Conservation (phyloP, 2,797 vertebrate genomes). For the Onychomys leucogaster region DNA sequence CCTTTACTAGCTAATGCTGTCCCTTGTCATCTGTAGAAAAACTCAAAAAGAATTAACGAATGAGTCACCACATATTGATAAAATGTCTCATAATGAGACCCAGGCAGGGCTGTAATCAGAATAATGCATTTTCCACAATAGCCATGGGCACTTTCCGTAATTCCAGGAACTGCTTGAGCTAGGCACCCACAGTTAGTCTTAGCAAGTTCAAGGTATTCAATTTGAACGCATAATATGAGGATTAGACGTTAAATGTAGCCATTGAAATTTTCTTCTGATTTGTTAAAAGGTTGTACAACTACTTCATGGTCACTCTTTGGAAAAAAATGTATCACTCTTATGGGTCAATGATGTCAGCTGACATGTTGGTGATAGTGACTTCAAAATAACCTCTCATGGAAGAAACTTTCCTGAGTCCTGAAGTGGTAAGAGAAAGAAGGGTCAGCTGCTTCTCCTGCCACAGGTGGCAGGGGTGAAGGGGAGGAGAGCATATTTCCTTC, state of each 20-base stretch:
- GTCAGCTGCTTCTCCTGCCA: too few species aligned
- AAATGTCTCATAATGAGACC: slow-evolving; percentile 37
- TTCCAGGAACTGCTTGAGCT: slow-evolving; percentile 48
- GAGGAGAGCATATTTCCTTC: too few species aligned
- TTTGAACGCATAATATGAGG: neutral
- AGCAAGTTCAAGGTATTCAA: neutral
- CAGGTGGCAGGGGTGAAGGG: too few species aligned
- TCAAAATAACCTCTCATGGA: neutral
- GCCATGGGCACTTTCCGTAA: slow-evolving; percentile 40
- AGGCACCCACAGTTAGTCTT: neutral
- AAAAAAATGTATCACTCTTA: neutral
- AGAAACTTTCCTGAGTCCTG: neutral
- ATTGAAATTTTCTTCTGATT: slow-evolving; percentile 53
- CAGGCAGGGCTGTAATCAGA: slow-evolving; percentile 58
- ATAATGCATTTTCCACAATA: slow-evolving; percentile 66
- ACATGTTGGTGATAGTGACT: neutral
- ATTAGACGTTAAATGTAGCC: neutral
- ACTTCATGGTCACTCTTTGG: neutral
- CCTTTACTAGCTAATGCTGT: neutral
- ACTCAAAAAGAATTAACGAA: slow-evolving; percentile 73
- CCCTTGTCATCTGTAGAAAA: slow-evolving; percentile 40
- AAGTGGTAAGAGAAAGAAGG: too few species aligned
- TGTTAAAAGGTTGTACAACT: slow-evolving; percentile 35
- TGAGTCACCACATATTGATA: slow-evolving; percentile 17
- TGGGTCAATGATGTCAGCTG: neutral